A percentile compares a stretch with the other conserved stretches of the same genome.
phyloP scores from a whole-genome alignment of 2,113 vertebrate genomes.

The Catharus bicknelli region DNA sequence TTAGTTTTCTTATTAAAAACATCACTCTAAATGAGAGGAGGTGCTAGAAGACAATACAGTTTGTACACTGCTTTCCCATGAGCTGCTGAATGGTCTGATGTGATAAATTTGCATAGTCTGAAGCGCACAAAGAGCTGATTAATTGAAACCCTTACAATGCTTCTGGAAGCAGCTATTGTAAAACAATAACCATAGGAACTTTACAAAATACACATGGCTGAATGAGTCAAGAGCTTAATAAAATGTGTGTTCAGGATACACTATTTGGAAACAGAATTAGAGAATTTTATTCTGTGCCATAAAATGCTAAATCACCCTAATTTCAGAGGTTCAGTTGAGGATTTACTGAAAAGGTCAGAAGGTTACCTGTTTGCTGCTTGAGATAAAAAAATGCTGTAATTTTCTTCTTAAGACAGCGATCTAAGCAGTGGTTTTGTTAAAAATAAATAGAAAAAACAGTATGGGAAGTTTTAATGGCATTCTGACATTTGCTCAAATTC shows the following conservation, averaged over 20 bases:
- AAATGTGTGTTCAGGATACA: conserved; percentile 76
- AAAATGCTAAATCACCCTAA: conserved; percentile 76
- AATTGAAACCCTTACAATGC: conserved; percentile 92
- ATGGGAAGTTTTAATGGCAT: background rate
- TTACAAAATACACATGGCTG: conserved; percentile 86
- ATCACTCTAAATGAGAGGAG: conserved; percentile 92
- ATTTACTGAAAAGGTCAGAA: conserved; percentile 78
- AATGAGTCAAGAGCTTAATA: conserved; percentile 77
- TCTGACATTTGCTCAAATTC: background rate
- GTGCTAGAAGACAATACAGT: conserved; percentile 90
- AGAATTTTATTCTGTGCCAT: conserved; percentile 83
- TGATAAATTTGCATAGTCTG: conserved; percentile 99
- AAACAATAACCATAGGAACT: conserved; percentile 88
- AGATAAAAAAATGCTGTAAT: conserved; percentile 59
- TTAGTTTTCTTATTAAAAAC: conserved; percentile 98
- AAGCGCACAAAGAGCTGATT: conserved; percentile 95
- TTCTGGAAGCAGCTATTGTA: conserved; percentile 85
- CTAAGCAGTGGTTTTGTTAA: background rate
- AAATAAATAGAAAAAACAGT: background rate
- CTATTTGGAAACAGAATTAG: conserved; percentile 78
- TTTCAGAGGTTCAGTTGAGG: conserved; percentile 74
- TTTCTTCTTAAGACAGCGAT: conserved; percentile 52
- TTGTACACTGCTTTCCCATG: conserved; percentile 93
- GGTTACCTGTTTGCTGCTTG: conserved; percentile 72
- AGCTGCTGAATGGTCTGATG: conserved; percentile 90